Evolutionary conservation across 2,888 invertebrate species (phyloP).

Genomic region (Stegophylla sp.): DNA sequence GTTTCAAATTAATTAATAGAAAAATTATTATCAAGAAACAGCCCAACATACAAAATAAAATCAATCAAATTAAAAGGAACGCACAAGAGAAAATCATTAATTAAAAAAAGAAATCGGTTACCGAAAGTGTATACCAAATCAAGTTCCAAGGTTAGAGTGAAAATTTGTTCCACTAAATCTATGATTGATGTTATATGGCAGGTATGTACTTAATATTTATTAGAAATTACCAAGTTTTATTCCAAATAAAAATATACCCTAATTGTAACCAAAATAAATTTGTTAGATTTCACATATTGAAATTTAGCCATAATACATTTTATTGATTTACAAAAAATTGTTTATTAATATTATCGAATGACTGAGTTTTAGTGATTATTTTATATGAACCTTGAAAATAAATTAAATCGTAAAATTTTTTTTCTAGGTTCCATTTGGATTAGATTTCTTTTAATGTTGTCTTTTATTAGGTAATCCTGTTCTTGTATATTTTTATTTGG

Average conservation of each 20-base stretch:
- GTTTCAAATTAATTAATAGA: background rate
- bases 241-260: too few relatives aligned
- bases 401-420: too few relatives aligned
- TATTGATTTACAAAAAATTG: too few relatives aligned
- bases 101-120: constrained; percentile 40
- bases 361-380: too few relatives aligned
- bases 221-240: too few relatives aligned
- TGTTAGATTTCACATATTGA: too few relatives aligned
- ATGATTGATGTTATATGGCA: constrained; percentile 81
- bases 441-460: background rate
- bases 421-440: too few relatives aligned
- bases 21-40: constrained; percentile 25
- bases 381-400: too few relatives aligned
- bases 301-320: too few relatives aligned
- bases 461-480: background rate
- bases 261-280: too few relatives aligned
- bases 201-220: constrained; percentile 38
- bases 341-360: too few relatives aligned
- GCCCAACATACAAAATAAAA: constrained; percentile 24
- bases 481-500: background rate
- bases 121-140: constrained; percentile 46
- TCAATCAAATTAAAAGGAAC: constrained; percentile 38
- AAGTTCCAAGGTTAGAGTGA: constrained; percentile 71
- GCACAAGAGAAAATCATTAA: constrained; percentile 30
- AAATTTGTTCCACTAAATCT: constrained; percentile 81